A percentile compares a stretch with the other conserved stretches of the same genome.
Evolutionary conservation across 1,140 invertebrate genomes (phyloP).

Genomic region (Bombus polaris): DNA sequence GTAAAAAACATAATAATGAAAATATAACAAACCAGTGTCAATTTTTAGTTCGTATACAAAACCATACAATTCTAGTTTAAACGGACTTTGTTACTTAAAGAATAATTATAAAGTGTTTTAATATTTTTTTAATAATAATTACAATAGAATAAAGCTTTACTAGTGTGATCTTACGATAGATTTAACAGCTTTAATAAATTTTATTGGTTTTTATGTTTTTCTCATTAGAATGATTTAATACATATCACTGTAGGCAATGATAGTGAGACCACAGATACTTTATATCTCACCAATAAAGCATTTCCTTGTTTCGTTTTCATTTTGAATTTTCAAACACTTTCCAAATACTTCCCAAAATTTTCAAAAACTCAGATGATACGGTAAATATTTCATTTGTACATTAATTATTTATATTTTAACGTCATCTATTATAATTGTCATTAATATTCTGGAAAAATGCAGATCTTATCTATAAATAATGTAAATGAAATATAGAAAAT

Average conservation of each 20-base stretch:
- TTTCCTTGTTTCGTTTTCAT: neutral
- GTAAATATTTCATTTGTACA: conserved; percentile 13
- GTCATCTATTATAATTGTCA: conserved; percentile 38
- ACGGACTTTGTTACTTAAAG: neutral
- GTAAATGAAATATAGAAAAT: conserved; percentile 43
- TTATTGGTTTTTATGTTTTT: neutral
- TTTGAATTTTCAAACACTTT: conserved; percentile 10
- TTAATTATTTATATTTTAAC: neutral
- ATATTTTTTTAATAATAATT: neutral
- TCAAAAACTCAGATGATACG: neutral
- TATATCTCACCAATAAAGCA: conserved; percentile 22
- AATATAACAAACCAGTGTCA: conserved; percentile 45
- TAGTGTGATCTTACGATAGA: neutral
- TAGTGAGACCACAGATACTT: conserved; percentile 16
- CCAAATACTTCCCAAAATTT: too few species aligned
- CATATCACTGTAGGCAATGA: neutral
- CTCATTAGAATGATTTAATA: neutral
- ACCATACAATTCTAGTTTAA: neutral
- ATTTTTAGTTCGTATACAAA: neutral
- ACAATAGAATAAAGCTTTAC: neutral
- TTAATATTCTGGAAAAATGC: conserved; percentile 77
- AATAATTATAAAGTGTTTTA: neutral
- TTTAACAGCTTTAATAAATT: neutral
- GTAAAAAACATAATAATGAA: conserved; percentile 14
- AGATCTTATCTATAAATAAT: conserved; percentile 36